Evolutionary conservation across 2,113 vertebrate genomes (phyloP).

Genomic region (Hiodon tergisus): DNA sequence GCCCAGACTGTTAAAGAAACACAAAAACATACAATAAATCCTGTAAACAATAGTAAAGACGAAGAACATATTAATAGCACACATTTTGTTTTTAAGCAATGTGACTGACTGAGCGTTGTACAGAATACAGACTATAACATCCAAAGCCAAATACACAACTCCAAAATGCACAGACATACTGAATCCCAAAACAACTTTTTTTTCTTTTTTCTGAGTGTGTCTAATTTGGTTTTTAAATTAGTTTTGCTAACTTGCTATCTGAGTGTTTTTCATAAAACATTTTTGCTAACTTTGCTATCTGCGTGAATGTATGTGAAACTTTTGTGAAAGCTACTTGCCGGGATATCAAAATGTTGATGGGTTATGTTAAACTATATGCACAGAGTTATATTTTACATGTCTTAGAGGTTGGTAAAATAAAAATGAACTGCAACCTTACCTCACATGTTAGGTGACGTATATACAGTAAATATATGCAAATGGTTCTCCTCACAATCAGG

Average conservation of each 20-base stretch:
- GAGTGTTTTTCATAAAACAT: no score
- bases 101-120: slow-evolving; percentile 54
- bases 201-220: slow-evolving; percentile 1
- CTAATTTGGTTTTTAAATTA: slow-evolving; percentile 1
- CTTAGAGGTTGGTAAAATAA: not conserved
- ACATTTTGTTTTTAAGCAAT: slow-evolving; percentile 63
- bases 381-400: no score
- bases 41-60: slow-evolving; percentile 64
- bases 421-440: not conserved
- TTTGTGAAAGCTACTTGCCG: no score
- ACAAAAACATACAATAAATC: slow-evolving; percentile 38
- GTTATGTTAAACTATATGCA: no score
- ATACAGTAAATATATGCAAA: not conserved
- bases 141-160: slow-evolving; percentile 42
- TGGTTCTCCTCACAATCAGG: not conserved
- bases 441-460: not conserved
- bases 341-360: no score
- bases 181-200: slow-evolving; percentile 1
- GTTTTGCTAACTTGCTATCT: not conserved
- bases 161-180: slow-evolving; percentile 38
- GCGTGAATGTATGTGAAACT: not conserved
- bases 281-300: not conserved
- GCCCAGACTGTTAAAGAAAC: slow-evolving; percentile 37
- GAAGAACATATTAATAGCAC: slow-evolving; percentile 55
- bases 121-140: slow-evolving; percentile 42